phyloP scores from a whole-genome alignment of 2,113 vertebrate species.

The Dendrocopos noguchii region DNA sequence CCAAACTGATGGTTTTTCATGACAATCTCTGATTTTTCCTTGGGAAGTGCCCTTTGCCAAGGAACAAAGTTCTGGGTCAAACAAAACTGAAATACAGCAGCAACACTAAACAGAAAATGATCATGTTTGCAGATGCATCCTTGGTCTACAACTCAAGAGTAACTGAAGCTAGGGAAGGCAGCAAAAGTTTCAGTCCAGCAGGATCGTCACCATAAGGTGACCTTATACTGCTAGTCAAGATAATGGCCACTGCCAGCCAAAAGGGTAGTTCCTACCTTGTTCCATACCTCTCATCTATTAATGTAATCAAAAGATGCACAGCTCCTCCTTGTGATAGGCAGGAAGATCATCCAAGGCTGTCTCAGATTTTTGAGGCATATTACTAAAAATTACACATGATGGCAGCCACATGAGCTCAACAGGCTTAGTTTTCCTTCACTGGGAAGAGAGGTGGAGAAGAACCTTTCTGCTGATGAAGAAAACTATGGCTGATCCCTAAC shows the following conservation, averaged over 20 bases:
- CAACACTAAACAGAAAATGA: not conserved
- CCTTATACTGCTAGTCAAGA: not conserved
- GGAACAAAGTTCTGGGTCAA: not conserved
- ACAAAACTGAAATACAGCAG: not conserved
- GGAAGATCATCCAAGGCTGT: not conserved
- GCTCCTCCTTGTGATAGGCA: not conserved
- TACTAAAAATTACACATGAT: no score
- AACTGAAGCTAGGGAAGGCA: not conserved
- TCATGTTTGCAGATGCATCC: not conserved
- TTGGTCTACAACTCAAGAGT: not conserved
- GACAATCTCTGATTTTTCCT: not conserved
- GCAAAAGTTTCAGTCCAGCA: not conserved
- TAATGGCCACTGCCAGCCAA: accelerated
- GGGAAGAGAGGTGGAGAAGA: not conserved
- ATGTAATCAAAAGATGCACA: not conserved
- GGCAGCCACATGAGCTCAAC: not conserved
- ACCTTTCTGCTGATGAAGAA: not conserved
- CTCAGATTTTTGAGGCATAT: not conserved
- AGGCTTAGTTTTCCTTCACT: not conserved
- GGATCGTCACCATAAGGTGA: no score
- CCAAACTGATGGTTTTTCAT: not conserved
- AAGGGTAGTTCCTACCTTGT: not conserved
- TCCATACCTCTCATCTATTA: not conserved
- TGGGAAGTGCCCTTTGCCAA: not conserved
- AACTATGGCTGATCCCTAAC: not conserved